Base-by-base conservation (phyloP, 2,888 invertebrate species). In the Hedychridium roseum region DNA sequence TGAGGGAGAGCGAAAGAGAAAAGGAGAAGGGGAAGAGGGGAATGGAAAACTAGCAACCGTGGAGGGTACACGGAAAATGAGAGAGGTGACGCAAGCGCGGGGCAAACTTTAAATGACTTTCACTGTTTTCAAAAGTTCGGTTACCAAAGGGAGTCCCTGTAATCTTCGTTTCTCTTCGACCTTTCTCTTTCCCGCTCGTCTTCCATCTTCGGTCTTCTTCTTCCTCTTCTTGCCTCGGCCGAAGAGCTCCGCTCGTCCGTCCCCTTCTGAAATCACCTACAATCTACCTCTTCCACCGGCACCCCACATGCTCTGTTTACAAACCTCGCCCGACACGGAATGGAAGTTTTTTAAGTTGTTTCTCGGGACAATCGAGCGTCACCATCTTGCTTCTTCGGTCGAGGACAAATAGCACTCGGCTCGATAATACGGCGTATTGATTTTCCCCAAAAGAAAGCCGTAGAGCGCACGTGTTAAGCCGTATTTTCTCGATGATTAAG, bases 71-170 rank as follows among this genome's bases (percentile, higher is more conserved):
- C 55, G 46, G 64, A 60, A 68, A 68, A 68, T 66, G 66, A 64
- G 63, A 51, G 54, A 68, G 64, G 64, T 63, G 64, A 68, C 62
- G 54, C 59, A 47, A 52, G 50, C 49, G 52, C 53, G 54, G 58
- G 50, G 64, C 64, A 67, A 71, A 71, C 64, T 71, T 71, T 71
- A 68, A 71, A 71, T 71, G 71, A 70, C 72, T 71, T 71, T 71
- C 70, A 71, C 69, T 69, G 67, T 71, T 70, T 71, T 68, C 63
- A 68, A 68, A 68, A 68, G 68, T 69, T 69, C 54, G 63, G 67
- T 67, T 64, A 68, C 67, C 60, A 64, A 65, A 69, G 67, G 64
- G 67, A 68, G 57, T 54, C 62, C 58, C 61, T 43, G 43, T 41
- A 41, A 41, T 50, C 46, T n/a, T 12, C 31, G 3, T 12, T 2